Evolutionary conservation across 2,113 vertebrate genomes (phyloP).

Genomic region (Artemisiospiza belli): DNA sequence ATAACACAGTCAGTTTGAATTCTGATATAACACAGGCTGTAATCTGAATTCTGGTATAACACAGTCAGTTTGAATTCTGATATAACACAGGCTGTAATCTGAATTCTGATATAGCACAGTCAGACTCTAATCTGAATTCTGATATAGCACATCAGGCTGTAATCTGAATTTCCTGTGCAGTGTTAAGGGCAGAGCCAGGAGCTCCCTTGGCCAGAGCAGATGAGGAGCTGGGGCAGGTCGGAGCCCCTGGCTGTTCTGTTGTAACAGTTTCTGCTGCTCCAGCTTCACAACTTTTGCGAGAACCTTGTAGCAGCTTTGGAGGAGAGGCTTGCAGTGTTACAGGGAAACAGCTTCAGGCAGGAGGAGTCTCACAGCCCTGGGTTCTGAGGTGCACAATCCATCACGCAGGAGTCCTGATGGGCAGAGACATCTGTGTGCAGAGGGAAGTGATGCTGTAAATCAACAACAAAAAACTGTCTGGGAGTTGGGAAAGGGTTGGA

Average conservation of each 20-base stretch:
- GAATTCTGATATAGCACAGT: too few species aligned
- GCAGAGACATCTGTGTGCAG: neutral
- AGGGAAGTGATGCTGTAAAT: neutral
- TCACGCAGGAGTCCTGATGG: neutral
- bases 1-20: too few species aligned
- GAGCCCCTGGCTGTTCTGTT: neutral
- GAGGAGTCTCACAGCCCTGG: neutral
- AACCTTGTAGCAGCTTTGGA: neutral
- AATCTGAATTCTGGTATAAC: too few species aligned
- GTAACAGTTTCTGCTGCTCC: neutral
- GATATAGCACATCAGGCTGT: neutral
- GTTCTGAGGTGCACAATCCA: fast-evolving
- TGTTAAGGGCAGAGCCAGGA: neutral
- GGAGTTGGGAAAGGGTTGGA: neutral
- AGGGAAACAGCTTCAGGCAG: neutral
- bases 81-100: too few species aligned
- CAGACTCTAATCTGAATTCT: neutral
- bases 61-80: neutral
- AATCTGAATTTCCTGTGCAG: neutral
- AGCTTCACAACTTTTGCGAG: neutral
- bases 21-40: too few species aligned
- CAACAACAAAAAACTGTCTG: neutral
- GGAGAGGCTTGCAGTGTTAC: neutral
- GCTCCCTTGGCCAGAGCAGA: neutral
- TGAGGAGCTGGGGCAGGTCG: neutral